Base-by-base conservation (phyloP, 2,797 vertebrate species). In the Alauda arvensis region DNA sequence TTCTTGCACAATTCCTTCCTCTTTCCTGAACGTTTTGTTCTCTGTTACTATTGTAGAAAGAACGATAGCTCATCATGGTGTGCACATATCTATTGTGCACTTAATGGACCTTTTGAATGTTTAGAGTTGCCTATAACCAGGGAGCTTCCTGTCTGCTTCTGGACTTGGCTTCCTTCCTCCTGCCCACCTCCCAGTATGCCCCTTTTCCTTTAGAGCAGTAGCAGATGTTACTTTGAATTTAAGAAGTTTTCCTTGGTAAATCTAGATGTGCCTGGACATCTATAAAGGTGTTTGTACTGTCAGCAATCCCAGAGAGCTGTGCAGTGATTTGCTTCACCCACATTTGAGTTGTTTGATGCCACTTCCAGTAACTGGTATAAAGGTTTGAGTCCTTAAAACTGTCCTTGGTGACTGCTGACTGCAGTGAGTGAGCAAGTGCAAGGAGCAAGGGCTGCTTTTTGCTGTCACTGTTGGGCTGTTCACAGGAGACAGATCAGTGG, bases 61-160 rank as follows among this genome's bases (percentile, higher is more conserved):
- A 51, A 29, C 0, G 0, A 25, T 10, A 62, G 20, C 13, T 90
- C 17, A 3, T 61, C 7, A 4, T 0, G 0, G 18, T 68, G 18
- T 75, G n/a, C n/a, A n/a, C n/a, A n/a, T 42, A 18, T 39, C 18
- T 31, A 0, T 28, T 56, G 52, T 24, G 16, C 51, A 7, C 53
- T 78, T 49, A 4, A 10, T 18, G 29, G 59, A 55, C 11, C 46
- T 86, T 79, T 40, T 46, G 43, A 45, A n/a, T 45, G 20, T 42
- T 85, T 48, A 40, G 26, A 18, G 34, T 48, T 61, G 40, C 65
- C 31, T 74, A 0, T 65, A 51, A 26, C 20, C 1, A 1, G 37
- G 53, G 43, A 63, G 25, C 56, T 80, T 76, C 56, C 48, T 69
- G 31, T 42, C 66, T 75, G 6, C 34, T 43, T 40, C n/a, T 61